Evolutionary conservation across 2,888 invertebrate species (phyloP).

Genomic region (Chloroclystis v-ata): DNA sequence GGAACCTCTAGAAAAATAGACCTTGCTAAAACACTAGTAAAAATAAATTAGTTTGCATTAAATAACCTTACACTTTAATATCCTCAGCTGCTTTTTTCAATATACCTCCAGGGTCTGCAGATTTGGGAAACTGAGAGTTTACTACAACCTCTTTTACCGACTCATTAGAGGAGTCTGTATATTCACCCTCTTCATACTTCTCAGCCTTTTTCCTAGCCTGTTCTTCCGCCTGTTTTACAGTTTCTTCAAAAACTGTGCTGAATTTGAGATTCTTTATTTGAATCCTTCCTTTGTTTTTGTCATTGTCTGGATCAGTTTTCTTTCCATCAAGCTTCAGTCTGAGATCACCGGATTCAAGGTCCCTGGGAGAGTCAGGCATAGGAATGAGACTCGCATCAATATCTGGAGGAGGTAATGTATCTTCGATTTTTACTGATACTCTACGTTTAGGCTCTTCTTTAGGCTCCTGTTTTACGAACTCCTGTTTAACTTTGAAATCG

Average conservation of each 20-base stretch:
- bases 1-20: too few species aligned
- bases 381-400: constrained; percentile 56
- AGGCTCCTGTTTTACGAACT: constrained; percentile 36
- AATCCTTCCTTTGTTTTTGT: constrained; percentile 77
- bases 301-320: constrained; percentile 48
- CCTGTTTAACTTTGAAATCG: constrained; percentile 34
- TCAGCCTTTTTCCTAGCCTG: constrained; percentile 79
- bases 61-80: constrained; percentile 74
- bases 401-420: constrained; percentile 25
- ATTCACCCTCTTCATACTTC: constrained; percentile 81
- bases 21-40: too few species aligned
- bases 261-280: constrained; percentile 83
- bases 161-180: constrained; percentile 68
- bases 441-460: constrained; percentile 32
- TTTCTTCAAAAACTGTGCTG: constrained; percentile 81
- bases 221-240: constrained; percentile 81
- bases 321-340: constrained; percentile 35
- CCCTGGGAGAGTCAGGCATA: constrained; percentile 66
- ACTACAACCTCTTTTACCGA: constrained; percentile 55
- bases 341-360: constrained; percentile 44
- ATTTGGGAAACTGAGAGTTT: constrained; percentile 66
- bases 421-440: constrained; percentile 44
- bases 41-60: too few species aligned
- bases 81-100: constrained; percentile 71
- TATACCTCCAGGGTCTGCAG: constrained; percentile 69